Base-by-base conservation (phyloP, 2,113 vertebrate genomes). In the Eidolon helvum region DNA sequence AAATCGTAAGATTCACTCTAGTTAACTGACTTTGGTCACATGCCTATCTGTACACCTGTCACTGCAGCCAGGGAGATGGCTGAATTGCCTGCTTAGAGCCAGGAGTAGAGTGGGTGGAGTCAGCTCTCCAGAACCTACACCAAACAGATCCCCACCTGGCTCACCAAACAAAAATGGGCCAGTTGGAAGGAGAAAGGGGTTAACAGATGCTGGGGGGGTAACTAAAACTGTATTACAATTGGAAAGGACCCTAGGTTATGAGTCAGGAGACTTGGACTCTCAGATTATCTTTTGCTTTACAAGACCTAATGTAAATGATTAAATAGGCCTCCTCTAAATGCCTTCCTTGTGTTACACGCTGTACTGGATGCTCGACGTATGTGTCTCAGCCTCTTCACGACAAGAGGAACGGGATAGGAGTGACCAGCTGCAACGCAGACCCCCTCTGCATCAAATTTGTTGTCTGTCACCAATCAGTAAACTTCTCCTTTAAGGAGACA, bases 91-190 rank as follows among this genome's bases (percentile, higher is more conserved):
- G 66, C 57, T 48, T 71, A 63, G 79, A 78, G 57, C 71, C 83
- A 45, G 28, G n/a, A 79, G 22, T 33, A 11, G 35, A 88, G 53
- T 91, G 35, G 53, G 30, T 66, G 61, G 30, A 78, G 59, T 92
- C 48, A 72, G 84, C 91, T 92, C 88, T 84, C 68, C 48, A 74
- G 40, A 90, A 94, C 48, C n/a, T 61, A 87, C 24, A 80, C 24
- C 22, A 30, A 59, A 61, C 8, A 30, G 24, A 38, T 40, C 53
- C 26, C 2, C 35, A 40, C 59, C 7, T 53, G 38, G 72, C 11
- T 77, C 74, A 26, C 78, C 78, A 77, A 35, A 59, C 66, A 50
- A 26, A 77, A 83, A n/a, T 87, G 59, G 50, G 33, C 30, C 71
- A 55, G 43, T 43, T 74, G 18, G 53, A 65, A 71, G 55, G 38